Evolutionary conservation across 2,797 vertebrate species (phyloP), one percentile per base, ranked within the genome.

Genomic region (Sylvia borin): DNA sequence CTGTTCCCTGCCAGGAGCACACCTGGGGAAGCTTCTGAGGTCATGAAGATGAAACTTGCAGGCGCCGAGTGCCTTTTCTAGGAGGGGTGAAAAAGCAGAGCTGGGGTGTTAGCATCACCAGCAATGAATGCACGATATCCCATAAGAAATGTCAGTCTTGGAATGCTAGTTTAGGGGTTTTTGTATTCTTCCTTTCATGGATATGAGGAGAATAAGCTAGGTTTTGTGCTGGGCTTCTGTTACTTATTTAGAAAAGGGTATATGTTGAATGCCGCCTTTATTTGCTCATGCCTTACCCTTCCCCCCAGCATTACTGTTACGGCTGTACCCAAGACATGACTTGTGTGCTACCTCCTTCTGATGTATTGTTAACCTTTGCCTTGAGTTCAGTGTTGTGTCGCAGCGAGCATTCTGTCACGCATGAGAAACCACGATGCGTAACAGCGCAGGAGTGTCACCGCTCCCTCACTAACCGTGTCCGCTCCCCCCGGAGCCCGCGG

Each of bases 141-240:
- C 3, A 0, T 40, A 42, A 0, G 6, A 62, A 67, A 19, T 61
- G 32, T 4, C n/a, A 4, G 4, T 24, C 29, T 42, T 3, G 5
- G 54, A 92, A 61, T 2, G 25, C 13, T 50, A 2, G 13, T 78
- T 67, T 38, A 66, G n/a, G 1, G 1, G 3, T 20, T 83, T 72
- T 64, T 81, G 13, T 68, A 2, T 65, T 43, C 14, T 42, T 77
- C 26, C 14, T 61, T 60, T 29, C 16, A 3, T 3, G 17, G 43
- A 57, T 43, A 32, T 1, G 4, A 50, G 47, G 29, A 53, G 32
- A 25, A 20, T 71, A 65, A 70, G 84, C 47, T 70, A 42, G 17
- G 14, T n/a, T 54, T 47, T 68, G 53, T 73, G 54, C 38, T n/a
- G 72, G 82, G 21, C 47, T 58, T 84, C 34, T 54, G 13, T 68